Evolutionary conservation across 2,888 invertebrate genomes (phyloP).

Genomic region (Pardosa pseudoannulata): DNA sequence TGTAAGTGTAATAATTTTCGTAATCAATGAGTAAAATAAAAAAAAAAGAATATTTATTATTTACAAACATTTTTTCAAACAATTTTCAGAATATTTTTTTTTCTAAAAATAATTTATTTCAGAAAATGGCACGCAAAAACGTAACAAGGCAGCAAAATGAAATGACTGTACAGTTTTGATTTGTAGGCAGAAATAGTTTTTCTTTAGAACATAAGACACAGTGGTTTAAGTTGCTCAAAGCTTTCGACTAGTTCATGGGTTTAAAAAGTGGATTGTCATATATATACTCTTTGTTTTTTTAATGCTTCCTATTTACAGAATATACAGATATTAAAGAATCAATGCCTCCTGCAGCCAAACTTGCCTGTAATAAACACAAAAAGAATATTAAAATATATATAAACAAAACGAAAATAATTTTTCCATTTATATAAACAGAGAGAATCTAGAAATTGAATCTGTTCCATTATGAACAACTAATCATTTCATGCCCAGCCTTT

Average conservation of each 20-base stretch:
- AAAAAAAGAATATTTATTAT: too few species aligned
- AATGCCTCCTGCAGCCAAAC: conserved; percentile 89
- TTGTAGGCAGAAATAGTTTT: conserved; percentile 13
- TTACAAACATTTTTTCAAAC: too few species aligned
- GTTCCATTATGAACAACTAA: too few species aligned
- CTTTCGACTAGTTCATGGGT: conserved; percentile 35
- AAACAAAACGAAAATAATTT: too few species aligned
- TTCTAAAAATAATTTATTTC: conserved; percentile 22
- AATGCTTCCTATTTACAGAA: conserved; percentile 76
- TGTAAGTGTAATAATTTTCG: too few species aligned
- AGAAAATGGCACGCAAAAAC: conserved; percentile 44
- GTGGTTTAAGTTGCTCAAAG: conserved; percentile 28
- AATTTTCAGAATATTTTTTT: background rate
- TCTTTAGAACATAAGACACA: conserved; percentile 35
- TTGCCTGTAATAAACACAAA: conserved; percentile 76
- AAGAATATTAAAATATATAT: too few species aligned
- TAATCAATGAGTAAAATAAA: too few species aligned
- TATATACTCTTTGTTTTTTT: too few species aligned
- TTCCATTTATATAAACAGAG: too few species aligned
- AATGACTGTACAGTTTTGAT: conserved; percentile 39
- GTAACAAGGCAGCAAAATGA: conserved; percentile 40
- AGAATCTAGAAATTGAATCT: too few species aligned
- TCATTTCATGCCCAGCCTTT: too few species aligned
- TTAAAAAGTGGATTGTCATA: conserved; percentile 24
- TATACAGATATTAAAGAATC: conserved; percentile 92